Conservation (phyloP, 2,888 invertebrate species). For the Crossocerus cetratus region DNA sequence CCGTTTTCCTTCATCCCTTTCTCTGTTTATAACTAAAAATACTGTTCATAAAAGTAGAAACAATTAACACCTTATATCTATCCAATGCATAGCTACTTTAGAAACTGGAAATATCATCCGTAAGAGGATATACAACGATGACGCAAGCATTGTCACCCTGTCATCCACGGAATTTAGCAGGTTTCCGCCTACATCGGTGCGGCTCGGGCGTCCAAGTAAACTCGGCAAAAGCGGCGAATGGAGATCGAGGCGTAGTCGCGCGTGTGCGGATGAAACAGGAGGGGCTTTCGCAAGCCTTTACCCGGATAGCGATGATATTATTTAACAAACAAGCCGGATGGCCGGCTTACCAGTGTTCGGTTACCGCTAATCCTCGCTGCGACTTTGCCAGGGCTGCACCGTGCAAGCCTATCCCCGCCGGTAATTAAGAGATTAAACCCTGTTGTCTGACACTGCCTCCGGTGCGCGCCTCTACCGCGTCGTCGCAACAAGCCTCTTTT, state of each 20-base stretch:
- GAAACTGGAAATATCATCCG: too few species aligned
- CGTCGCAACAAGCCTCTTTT: neutral
- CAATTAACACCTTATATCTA: too few species aligned
- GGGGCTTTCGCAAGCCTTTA: conserved; percentile 45
- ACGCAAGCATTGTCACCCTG: too few species aligned
- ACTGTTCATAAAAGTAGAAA: too few species aligned
- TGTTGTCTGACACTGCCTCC: conserved; percentile 67
- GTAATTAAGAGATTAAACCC: conserved; percentile 75
- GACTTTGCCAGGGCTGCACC: conserved; percentile 44
- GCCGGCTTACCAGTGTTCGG: conserved; percentile 68
- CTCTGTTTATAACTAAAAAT: too few species aligned
- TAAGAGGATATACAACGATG: too few species aligned
- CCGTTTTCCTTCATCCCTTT: too few species aligned
- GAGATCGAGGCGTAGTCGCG: neutral
- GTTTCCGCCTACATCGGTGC: conserved; percentile 1
- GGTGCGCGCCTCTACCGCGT: conserved; percentile 25
- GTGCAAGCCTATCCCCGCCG: conserved; percentile 51
- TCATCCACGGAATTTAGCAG: neutral
- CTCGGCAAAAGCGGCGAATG: neutral
- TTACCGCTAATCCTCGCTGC: conserved; percentile 70
- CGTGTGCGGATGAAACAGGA: conserved; percentile 26
- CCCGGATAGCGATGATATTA: conserved; percentile 70
- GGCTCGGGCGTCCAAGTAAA: neutral
- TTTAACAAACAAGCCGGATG: conserved; percentile 77
- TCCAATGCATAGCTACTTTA: too few species aligned